Conservation (phyloP, 1,140 invertebrate species). For the Calliopsis andreniformis region DNA sequence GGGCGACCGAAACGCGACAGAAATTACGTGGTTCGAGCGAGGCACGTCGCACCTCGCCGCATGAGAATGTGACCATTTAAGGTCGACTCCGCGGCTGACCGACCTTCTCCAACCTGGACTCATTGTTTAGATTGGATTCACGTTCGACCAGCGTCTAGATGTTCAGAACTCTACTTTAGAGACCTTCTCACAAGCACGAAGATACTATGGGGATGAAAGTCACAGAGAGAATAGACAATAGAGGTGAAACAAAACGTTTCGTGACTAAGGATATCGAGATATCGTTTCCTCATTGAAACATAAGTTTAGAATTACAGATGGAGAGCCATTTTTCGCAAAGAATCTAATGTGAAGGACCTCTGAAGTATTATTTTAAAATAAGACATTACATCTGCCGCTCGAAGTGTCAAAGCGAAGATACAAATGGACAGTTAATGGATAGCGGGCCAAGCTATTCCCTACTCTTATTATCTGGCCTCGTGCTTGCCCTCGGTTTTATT, state of each 20-base stretch:
- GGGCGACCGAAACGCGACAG: constrained; percentile 40
- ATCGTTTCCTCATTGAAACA: not conserved
- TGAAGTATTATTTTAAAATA: no score
- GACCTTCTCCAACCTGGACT: constrained; percentile 40
- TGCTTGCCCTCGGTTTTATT: constrained; percentile 37
- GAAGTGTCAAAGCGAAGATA: not conserved
- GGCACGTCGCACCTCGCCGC: constrained; percentile 32
- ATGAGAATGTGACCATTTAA: constrained; percentile 73
- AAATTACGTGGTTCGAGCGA: constrained; percentile 63
- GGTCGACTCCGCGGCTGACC: constrained; percentile 60
- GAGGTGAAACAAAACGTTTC: not conserved
- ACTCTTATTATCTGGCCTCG: constrained; percentile 44
- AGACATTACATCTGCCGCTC: no score
- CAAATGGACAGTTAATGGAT: constrained; percentile 29
- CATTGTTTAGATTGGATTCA: constrained; percentile 57
- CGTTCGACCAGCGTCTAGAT: constrained; percentile 37
- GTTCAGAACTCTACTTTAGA: constrained; percentile 19
- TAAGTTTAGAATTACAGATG: no score
- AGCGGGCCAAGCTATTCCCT: constrained; percentile 14
- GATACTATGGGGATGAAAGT: not conserved
- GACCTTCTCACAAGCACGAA: not conserved
- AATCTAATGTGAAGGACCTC: no score
- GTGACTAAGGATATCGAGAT: not conserved
- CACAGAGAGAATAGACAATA: not conserved
- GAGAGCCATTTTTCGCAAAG: no score